Evolutionary conservation across 2,113 vertebrate species (phyloP).

Genomic region (Bombycilla garrulus): DNA sequence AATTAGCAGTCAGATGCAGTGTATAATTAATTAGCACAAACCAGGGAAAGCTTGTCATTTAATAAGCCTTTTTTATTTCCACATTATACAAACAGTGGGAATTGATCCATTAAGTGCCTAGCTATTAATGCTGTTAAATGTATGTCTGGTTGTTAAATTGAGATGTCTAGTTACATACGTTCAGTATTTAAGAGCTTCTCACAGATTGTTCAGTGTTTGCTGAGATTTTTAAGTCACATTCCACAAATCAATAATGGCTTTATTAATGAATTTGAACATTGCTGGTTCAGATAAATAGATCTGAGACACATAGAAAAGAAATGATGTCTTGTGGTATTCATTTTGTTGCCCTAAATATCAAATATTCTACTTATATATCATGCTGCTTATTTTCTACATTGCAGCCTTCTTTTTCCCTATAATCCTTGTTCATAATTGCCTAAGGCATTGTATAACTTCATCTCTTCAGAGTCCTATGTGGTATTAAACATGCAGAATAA

Average conservation of each 20-base stretch:
- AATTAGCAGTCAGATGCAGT: conserved; percentile 89
- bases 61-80: conserved; percentile 88
- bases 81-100: conserved; percentile 90
- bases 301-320: conserved; percentile 8
- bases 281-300: conserved; percentile 40
- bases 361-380: conserved; percentile 44
- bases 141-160: conserved; percentile 88
- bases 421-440: conserved; percentile 41
- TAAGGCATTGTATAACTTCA: conserved; percentile 50
- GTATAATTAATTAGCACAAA: conserved; percentile 94
- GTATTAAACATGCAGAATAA: conserved; percentile 47
- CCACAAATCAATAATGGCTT: conserved; percentile 77
- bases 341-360: conserved; percentile 25
- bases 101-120: conserved; percentile 91
- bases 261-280: conserved; percentile 69
- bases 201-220: conserved; percentile 74
- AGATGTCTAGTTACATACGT: conserved; percentile 81
- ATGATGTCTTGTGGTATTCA: neutral
- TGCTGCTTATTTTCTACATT: neutral
- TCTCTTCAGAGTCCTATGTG: neutral
- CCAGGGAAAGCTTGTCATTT: conserved; percentile 95
- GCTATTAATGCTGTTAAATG: conserved; percentile 93
- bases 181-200: conserved; percentile 74
- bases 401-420: neutral
- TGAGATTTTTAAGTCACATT: conserved; percentile 75